Evolutionary conservation across 2,113 vertebrate species (phyloP).

Genomic region (Chloropsis cyanopogon): DNA sequence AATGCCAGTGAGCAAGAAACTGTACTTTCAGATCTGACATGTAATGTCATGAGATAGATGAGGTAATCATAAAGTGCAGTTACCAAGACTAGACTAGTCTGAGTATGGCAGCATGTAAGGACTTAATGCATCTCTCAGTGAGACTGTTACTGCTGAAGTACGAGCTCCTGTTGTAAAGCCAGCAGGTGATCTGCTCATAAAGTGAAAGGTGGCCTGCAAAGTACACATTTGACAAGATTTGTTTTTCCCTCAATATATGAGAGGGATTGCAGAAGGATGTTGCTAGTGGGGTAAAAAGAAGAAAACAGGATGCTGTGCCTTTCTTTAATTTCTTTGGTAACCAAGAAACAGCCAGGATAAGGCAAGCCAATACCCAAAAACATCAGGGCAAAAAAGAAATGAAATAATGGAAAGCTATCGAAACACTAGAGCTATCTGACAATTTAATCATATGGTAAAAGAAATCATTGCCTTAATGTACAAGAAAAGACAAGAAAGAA

Average conservation of each 20-base stretch:
- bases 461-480: not conserved
- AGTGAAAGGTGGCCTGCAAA: not conserved
- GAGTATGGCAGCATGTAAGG: not conserved
- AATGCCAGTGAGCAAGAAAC: slow-evolving; percentile 23
- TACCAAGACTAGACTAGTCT: not conserved
- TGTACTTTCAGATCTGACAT: slow-evolving; percentile 44
- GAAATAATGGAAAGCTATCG: not conserved
- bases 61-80: slow-evolving; percentile 43
- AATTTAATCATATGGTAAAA: not conserved
- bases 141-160: not conserved
- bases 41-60: slow-evolving; percentile 53
- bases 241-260: not conserved
- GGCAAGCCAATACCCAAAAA: not conserved
- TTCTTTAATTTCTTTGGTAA: not conserved
- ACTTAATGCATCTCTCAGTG: slow-evolving; percentile 10
- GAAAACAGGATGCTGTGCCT: not conserved
- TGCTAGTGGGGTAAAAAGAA: not conserved
- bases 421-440: not conserved
- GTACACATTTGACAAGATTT: not conserved
- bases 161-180: not conserved
- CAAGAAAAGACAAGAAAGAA: not conserved
- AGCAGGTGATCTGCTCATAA: not conserved
- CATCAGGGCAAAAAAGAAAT: not conserved
- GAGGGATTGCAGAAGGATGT: not conserved
- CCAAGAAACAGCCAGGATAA: not conserved